These are phyloP conservation scores for Phaethon lepturus DNA, from an alignment of 2,113 vertebrate species.

Conservation along the genomic window DNA sequence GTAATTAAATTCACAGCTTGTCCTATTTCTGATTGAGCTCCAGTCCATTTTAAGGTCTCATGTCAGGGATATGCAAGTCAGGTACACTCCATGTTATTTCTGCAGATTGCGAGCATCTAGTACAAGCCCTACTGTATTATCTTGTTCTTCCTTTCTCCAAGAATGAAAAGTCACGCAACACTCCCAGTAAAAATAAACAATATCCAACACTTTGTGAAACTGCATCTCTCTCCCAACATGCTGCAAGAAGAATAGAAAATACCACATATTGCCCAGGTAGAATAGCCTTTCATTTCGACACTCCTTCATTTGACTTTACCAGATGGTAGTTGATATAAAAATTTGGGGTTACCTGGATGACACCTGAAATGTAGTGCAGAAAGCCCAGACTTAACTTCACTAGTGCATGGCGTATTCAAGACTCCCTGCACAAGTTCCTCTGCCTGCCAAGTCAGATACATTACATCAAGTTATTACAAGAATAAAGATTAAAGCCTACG, in stretches of 20 bases:
- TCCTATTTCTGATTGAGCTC: neutral
- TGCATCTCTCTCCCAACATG: neutral
- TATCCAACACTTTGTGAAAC: neutral
- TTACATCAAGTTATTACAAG: neutral
- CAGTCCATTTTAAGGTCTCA: neutral
- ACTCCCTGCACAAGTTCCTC: neutral
- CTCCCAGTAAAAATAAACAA: neutral
- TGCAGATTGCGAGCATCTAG: neutral
- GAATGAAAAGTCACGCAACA: neutral
- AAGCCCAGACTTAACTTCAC: neutral
- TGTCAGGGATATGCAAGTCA: fast-evolving
- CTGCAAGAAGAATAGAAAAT: neutral
- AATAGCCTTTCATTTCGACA: neutral
- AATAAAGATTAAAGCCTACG: neutral
- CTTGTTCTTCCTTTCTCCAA: neutral
- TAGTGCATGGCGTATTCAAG: neutral
- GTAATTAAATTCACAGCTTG: neutral
- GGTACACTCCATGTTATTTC: neutral
- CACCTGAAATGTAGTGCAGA: neutral
- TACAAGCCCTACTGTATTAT: neutral
- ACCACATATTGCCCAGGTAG: neutral
- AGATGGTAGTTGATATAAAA: neutral
- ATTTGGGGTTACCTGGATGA: neutral
- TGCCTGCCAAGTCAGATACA: neutral
- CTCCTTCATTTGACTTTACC: neutral